Evolutionary conservation across 1,140 invertebrate genomes (phyloP), one percentile per base, ranked within the genome.

Genomic region (Bombyx mandarina): DNA sequence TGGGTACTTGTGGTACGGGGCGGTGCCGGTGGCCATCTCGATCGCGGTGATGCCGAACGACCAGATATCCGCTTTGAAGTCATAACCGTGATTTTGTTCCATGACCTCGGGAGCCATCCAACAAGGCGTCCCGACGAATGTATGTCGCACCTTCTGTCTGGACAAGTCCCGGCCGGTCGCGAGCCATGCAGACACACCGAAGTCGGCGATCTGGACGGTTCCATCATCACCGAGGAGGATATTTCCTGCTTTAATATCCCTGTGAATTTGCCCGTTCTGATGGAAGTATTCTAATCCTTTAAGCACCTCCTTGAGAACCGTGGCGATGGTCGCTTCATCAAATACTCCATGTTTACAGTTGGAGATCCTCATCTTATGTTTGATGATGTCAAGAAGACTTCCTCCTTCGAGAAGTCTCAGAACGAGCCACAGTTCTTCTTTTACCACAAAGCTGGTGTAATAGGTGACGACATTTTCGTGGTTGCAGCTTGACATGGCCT

Each of bases 51-150:
- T 99, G 12, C 99, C 99, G 85, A 99, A 95, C 45, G 97, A 99
- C 99, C 99, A 99, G 66, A 99, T 99, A 79, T 99, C 99, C 2
- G 98, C 99, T 88, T 99, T 99, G 86, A 98, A 99, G 81, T 99
- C 98, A 82, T 99, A 99, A 0, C 98, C 98, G 82, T 98, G 97
- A 79, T 99, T 97, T 92, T 99, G 97, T 88, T 99, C 97, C 97
- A 99, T 99, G 58, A 99, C 98, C 90, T 99, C 98, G 12, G 98
- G 98, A 22, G 98, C 98, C 98, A 99, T 99, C 98, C 98, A 99
- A 86, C 98, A 99, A 0, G 98, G 97, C 7, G 97, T 99, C 18
- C 98, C 98, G 6, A 99, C 98, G 89, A 99, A 99, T 1, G 98
- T 99, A 76, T 99, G 97, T 10, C 98, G 90, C 8, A 98, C 96